Percentiles rank a stretch among this genome's conserved stretches.
phyloP scores from a whole-genome alignment of 2,113 vertebrate genomes.

The Vombatus ursinus region DNA sequence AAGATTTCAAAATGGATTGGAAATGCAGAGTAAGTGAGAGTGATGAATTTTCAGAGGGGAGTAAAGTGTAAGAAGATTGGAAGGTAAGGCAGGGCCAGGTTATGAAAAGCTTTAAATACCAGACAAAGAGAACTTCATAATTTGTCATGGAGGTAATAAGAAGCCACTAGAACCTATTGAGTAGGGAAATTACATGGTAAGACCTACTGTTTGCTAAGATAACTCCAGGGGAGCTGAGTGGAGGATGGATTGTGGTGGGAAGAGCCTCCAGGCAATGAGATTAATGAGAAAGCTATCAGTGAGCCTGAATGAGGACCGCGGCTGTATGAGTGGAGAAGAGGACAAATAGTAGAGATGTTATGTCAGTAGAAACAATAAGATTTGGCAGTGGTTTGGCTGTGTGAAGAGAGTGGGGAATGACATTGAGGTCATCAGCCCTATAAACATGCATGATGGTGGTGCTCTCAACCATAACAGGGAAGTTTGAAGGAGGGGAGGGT shows the following conservation, averaged over 20 bases:
- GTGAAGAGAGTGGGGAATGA: too few species aligned
- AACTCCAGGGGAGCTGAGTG: background rate
- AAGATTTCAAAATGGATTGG: background rate
- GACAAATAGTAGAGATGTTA: background rate
- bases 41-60: background rate
- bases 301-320: background rate
- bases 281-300: background rate
- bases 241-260: background rate
- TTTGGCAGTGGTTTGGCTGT: too few species aligned
- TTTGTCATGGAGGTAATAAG: background rate
- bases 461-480: too few species aligned
- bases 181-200: background rate
- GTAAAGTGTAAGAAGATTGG: background rate
- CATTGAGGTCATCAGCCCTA: too few species aligned
- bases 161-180: background rate
- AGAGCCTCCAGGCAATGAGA: background rate
- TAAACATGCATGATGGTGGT: too few species aligned
- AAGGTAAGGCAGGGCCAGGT: background rate
- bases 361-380: too few species aligned
- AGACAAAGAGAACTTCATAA: background rate
- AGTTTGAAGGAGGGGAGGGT: too few species aligned
- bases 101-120: background rate
- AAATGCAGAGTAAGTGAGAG: background rate
- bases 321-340: background rate
- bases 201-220: background rate